phyloP scores from a whole-genome alignment of 2,797 vertebrate species.

The Melanitta fusca region DNA sequence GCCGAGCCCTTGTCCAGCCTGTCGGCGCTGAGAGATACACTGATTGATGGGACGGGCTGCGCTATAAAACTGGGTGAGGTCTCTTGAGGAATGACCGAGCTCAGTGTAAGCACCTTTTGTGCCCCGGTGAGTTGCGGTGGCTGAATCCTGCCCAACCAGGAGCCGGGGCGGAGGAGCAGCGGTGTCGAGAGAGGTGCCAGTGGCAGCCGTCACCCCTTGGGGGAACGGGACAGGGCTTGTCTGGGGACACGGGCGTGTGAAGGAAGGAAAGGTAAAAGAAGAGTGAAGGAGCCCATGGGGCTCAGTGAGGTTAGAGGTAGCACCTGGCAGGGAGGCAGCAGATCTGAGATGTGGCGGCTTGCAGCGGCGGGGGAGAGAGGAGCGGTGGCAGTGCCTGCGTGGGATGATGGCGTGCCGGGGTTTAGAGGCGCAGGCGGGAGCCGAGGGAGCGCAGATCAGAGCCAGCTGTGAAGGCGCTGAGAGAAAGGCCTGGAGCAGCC shows the following conservation, averaged over 20 bases:
- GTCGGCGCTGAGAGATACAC: not conserved
- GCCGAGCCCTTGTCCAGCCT: not conserved
- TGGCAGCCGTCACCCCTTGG: fast-evolving
- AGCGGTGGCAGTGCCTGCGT: fast-evolving
- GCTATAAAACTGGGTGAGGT: not conserved
- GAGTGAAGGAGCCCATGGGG: not conserved
- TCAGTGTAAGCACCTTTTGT: not conserved
- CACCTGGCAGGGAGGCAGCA: not conserved
- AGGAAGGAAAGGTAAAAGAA: not conserved
- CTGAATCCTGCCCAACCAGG: not conserved
- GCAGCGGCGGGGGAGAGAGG: fast-evolving
- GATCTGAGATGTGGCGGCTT: fast-evolving
- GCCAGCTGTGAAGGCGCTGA: not conserved
- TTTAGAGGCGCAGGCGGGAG: not conserved
- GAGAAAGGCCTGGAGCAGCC: slow-evolving; percentile 47
- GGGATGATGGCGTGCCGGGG: fast-evolving
- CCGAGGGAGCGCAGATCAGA: slow-evolving; percentile 11
- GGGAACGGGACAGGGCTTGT: not conserved
- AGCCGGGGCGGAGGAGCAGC: not conserved
- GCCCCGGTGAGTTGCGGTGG: not conserved
- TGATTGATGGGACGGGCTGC: not conserved
- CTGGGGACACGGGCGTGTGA: fast-evolving
- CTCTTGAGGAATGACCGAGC: not conserved
- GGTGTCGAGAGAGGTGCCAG: not conserved
- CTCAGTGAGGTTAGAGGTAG: not conserved